phyloP scores from a whole-genome alignment of 2,888 invertebrate genomes.

The Ennomos fuscantarius region DNA sequence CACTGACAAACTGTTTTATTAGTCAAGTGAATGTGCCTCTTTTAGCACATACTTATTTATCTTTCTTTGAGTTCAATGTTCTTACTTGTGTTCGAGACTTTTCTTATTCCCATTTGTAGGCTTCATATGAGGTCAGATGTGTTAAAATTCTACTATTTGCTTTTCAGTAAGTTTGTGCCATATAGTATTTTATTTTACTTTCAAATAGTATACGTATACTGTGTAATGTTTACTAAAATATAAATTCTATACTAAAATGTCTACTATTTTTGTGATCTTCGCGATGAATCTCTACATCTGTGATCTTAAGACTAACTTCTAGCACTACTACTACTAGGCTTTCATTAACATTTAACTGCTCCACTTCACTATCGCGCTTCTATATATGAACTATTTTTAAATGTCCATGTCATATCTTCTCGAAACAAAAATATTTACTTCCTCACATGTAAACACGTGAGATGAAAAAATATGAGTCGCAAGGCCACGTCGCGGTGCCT shows the following conservation, averaged over 20 bases:
- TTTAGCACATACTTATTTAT: conserved; percentile 36
- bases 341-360: too few species aligned
- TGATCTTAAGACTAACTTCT: too few species aligned
- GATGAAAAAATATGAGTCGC: conserved; percentile 42
- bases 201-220: too few species aligned
- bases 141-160: conserved; percentile 18
- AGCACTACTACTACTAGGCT: too few species aligned
- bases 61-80: conserved; percentile 28
- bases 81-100: conserved; percentile 19
- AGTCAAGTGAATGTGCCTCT: conserved; percentile 41
- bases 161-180: neutral
- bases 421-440: conserved; percentile 42
- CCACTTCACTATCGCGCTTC: too few species aligned
- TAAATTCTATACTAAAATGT: too few species aligned
- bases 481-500: conserved; percentile 49
- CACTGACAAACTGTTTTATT: conserved; percentile 54
- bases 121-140: conserved; percentile 16
- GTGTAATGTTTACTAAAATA: too few species aligned
- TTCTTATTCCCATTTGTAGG: conserved; percentile 15
- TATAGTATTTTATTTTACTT: too few species aligned
- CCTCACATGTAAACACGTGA: conserved; percentile 27
- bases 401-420: neutral
- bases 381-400: too few species aligned
- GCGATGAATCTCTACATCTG: too few species aligned
- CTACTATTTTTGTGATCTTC: neutral